phyloP scores from a whole-genome alignment of 2,888 invertebrate species.

The Oligia strigilis region DNA sequence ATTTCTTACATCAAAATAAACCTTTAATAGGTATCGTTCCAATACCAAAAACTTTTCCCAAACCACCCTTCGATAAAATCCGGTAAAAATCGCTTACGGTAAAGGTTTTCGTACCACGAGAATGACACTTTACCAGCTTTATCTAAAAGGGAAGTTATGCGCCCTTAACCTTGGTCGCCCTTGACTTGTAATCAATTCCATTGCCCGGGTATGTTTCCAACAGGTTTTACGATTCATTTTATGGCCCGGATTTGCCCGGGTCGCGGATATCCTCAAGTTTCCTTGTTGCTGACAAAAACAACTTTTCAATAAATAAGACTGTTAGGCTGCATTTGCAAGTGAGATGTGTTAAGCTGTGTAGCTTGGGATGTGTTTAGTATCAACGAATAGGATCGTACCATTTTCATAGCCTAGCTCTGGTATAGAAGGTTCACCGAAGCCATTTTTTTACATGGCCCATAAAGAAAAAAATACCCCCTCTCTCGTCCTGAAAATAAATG shows the following conservation, averaged over 20 bases:
- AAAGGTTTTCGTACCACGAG: conserved; percentile 46
- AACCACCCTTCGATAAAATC: conserved; percentile 13
- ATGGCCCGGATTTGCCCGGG: conserved; percentile 75
- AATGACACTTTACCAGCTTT: conserved; percentile 54
- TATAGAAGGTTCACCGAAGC: neutral
- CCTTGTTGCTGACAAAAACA: conserved; percentile 76
- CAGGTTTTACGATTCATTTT: conserved; percentile 84
- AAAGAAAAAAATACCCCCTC: too few relatives aligned
- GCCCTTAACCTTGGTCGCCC: conserved; percentile 79
- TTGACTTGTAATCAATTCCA: conserved; percentile 77
- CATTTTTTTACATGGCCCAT: too few relatives aligned
- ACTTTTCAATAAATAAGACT: conserved; percentile 79
- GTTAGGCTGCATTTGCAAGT: conserved; percentile 33
- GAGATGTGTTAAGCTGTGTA: conserved; percentile 16
- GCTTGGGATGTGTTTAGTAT: conserved; percentile 3
- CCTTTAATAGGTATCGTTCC: neutral
- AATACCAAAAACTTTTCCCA: conserved; percentile 6
- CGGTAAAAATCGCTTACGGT: conserved; percentile 44
- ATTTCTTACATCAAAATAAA: neutral
- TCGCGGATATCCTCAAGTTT: conserved; percentile 69
- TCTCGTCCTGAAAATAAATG: too few relatives aligned
- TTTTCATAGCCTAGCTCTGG: neutral
- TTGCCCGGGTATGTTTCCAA: conserved; percentile 75
- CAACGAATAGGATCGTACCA: neutral
- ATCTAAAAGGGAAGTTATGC: conserved; percentile 62